phyloP scores from a whole-genome alignment of 2,888 invertebrate genomes.

The Lycaena phlaeas region DNA sequence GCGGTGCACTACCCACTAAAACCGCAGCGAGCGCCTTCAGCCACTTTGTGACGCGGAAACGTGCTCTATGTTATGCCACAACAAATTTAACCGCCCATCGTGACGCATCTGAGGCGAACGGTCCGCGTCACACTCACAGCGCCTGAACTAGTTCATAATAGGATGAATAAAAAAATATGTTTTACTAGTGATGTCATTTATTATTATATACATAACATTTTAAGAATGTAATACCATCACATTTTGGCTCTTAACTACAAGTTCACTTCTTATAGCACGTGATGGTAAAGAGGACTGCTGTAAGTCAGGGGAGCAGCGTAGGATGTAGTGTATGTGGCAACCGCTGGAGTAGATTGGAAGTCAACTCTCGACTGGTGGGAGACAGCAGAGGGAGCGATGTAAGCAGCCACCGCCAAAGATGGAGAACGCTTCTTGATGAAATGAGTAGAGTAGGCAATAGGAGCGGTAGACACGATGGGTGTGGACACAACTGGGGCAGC shows the following conservation, averaged over 20 bases:
- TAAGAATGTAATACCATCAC: too few relatives aligned
- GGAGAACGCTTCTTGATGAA: conserved; percentile 2
- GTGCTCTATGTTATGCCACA: too few relatives aligned
- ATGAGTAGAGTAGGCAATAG: conserved; percentile 6
- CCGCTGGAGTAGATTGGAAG: not conserved
- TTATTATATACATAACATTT: too few relatives aligned
- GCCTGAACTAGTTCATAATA: too few relatives aligned
- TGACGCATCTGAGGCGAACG: too few relatives aligned
- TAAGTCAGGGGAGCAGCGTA: not conserved
- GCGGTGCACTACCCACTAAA: too few relatives aligned
- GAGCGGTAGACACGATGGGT: not conserved
- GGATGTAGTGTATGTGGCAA: not conserved
- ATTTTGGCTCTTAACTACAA: not conserved
- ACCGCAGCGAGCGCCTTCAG: too few relatives aligned
- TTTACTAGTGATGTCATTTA: too few relatives aligned
- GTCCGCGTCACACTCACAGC: too few relatives aligned
- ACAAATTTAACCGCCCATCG: too few relatives aligned
- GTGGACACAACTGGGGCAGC: not conserved
- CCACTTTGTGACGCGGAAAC: too few relatives aligned
- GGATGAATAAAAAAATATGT: too few relatives aligned
- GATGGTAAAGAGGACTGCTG: not conserved
- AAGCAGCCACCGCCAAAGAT: not conserved
- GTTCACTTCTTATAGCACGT: not conserved
- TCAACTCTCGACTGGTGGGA: conserved; percentile 2
- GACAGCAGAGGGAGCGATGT: not conserved